phyloP scores from a whole-genome alignment of 2,113 vertebrate genomes.

The Rhabdornis inornatus region DNA sequence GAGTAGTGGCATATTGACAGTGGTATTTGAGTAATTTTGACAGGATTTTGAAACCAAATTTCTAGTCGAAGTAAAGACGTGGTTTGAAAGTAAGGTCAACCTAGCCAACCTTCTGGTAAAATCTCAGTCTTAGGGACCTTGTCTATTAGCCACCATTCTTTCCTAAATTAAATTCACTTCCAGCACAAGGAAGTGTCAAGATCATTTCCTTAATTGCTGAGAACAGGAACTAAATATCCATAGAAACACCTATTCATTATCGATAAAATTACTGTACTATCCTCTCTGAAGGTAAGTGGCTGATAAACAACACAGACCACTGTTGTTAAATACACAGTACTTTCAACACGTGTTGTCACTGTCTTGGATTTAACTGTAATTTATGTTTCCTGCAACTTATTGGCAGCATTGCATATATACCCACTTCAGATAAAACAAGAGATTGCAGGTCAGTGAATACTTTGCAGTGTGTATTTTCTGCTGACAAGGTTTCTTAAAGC shows the following conservation, averaged over 20 bases:
- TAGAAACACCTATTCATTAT: background rate
- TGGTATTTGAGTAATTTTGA: background rate
- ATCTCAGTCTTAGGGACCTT: background rate
- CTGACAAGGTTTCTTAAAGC: background rate
- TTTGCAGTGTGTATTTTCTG: background rate
- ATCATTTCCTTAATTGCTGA: background rate
- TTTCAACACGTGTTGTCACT: background rate
- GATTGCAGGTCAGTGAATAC: background rate
- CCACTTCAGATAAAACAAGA: background rate
- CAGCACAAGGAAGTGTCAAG: background rate
- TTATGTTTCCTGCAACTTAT: background rate
- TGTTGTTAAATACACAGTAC: background rate
- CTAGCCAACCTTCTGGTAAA: background rate
- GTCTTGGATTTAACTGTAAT: background rate
- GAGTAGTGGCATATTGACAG: background rate
- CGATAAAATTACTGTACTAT: background rate
- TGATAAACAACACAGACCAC: background rate
- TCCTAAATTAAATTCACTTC: background rate
- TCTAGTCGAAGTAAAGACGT: background rate
- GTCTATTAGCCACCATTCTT: background rate
- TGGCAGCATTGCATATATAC: background rate
- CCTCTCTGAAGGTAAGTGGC: background rate
- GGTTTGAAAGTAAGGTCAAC: background rate
- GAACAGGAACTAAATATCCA: background rate
- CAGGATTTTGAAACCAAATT: background rate